Evolutionary conservation across 2,888 invertebrate species (phyloP), one percentile per base, ranked within the genome.

Genomic region (Pasiphila rectangulata): DNA sequence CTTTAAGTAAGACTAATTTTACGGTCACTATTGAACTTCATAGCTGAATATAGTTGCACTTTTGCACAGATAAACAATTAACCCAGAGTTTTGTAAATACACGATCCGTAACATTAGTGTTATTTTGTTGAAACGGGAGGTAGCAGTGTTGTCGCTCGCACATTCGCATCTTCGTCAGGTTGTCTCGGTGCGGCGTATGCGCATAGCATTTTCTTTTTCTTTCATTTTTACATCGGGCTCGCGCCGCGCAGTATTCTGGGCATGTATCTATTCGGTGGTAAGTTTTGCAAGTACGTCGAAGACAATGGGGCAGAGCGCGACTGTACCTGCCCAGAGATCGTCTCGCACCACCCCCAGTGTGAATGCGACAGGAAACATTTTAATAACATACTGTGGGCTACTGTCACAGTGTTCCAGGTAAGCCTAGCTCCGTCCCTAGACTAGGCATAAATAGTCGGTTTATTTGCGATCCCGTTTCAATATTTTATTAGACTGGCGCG

Each of bases 251-350:
- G 98, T 94, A 96, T 97, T 91, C 95, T 98, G 93, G 98, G 98
- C 92, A 98, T 98, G 97, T 97, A 97, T 93, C 95, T 98, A 91
- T 98, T 98, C 93, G 98, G 98, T 91, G 97, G 98, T 95, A 97
- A 97, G 95, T 98, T 98, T 96, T 98, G 98, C 96, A 96, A 96
- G 94, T 95, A 94, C 93, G 92, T 93, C 90, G 96, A 96, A 90
- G 94, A 94, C 84, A 91, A 91, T 81, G 94, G 93, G 87, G 90
- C 89, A 85, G 93, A 93, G 89, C 93, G 94, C 83, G 95, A 95
- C 90, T 98, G 98, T 91, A 94, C 94, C 88, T 98, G 98, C 92
- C 93, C 93, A 80, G 96, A 96, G 92, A 95, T 96, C 90, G 92
- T 95, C 84, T 94, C 94, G 84, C 94, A 94, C 86, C 94, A 95